Base-by-base conservation (phyloP, 1,140 invertebrate species). In the Physella acuta region DNA sequence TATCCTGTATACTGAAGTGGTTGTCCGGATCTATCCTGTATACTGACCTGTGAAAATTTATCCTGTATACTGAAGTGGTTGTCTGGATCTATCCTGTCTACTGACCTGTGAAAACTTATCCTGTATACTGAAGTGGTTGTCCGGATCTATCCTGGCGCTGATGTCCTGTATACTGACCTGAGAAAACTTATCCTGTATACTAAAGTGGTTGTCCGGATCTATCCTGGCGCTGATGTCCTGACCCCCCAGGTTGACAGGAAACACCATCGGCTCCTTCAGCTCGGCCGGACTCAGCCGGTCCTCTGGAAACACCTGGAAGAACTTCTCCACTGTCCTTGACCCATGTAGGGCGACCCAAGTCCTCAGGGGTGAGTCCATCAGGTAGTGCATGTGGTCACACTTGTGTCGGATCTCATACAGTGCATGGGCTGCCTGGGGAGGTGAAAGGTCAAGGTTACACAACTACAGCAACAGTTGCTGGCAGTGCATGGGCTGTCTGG, bases 341-440 rank as follows among this genome's bases (percentile, higher is more conserved):
- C 92, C 95, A 83, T 98, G 93, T 30, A 91, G 91, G 77, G 92
- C 93, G 0, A 98, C 84, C 95, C 95, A 98, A 11, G 93, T 92
- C 81, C 93, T 89, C 75, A 98, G 82, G 0, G 95, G 94, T 14
- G 73, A 72, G 26, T 74, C 74, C 26, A 63, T 66, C 0, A 66
- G 66, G 31, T 66, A 64, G 28, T 51, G n/a, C 31, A 14, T 34
- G 17, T 36, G 34, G 8, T 76, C 68, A 55, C 73, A 60, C 73
- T 90, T 89, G 82, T 93, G 90, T 74, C 90, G 89, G 49, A 97
- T 84, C 78, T 91, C 89, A 80, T 95, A 94, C 1, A 98, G 85
- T 51, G 95, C 87, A 88, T 97, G 96, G 90, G 97, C 97, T 3
- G 95, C 95, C 89, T 90, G 75, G 34, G 77, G 71, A 39, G n/a